Conservation (phyloP, 2,888 invertebrate genomes). For the Tenthredo notha region DNA sequence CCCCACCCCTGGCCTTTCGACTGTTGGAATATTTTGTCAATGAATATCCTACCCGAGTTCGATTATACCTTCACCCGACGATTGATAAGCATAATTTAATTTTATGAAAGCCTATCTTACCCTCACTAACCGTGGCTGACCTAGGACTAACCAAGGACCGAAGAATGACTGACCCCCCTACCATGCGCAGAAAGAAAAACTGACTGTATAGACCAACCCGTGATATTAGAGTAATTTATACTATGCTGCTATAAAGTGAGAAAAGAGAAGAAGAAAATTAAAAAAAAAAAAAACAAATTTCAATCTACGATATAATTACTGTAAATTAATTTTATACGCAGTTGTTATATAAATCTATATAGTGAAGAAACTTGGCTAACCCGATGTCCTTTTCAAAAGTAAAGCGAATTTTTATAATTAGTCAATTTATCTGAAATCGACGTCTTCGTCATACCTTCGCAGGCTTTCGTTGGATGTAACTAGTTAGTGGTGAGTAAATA, state of each 20-base stretch:
- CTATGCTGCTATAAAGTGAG: neutral
- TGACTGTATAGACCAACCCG: neutral
- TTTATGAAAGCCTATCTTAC: neutral
- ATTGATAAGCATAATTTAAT: constrained; percentile 28
- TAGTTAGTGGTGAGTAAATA: constrained; percentile 39
- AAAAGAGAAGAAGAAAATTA: neutral
- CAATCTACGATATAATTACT: constrained; percentile 1
- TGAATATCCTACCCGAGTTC: neutral
- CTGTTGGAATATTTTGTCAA: neutral
- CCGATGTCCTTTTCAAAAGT: neutral
- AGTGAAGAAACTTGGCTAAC: neutral
- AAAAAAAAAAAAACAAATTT: neutral
- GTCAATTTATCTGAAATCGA: neutral
- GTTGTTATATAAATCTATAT: neutral
- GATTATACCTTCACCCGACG: neutral
- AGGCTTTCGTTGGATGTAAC: constrained; percentile 40
- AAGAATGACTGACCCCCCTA: constrained; percentile 7
- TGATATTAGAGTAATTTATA: constrained; percentile 30
- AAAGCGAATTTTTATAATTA: constrained; percentile 6
- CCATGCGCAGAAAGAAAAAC: constrained; percentile 26
- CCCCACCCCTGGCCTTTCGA: neutral
- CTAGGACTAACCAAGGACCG: constrained; percentile 39
- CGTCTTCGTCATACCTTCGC: neutral
- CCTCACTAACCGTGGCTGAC: constrained; percentile 29
- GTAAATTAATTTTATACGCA: constrained; percentile 26